These are phyloP conservation scores for Proctacanthus coquilletti DNA, from an alignment of 1,140 invertebrate species.

Conservation along the genomic window DNA sequence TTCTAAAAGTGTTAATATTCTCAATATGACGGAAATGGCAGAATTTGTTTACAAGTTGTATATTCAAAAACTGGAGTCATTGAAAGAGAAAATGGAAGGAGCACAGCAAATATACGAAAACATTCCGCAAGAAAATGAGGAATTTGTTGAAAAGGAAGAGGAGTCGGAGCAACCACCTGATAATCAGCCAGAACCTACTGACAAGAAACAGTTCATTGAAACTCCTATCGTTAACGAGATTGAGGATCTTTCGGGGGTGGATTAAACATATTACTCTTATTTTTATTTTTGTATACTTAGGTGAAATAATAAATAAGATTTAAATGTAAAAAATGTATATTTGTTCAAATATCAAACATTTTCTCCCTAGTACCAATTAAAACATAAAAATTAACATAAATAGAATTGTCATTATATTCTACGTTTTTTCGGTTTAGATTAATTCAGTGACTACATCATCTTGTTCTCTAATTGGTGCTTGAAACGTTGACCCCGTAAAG, in stretches of 20 bases:
- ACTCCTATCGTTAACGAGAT: too few relatives aligned
- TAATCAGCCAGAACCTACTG: constrained; percentile 4
- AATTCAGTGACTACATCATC: constrained; percentile 54
- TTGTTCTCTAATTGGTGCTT: constrained; percentile 48
- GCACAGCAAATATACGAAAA: constrained; percentile 9
- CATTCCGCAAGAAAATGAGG: constrained; percentile 12
- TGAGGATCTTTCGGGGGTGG: too few relatives aligned
- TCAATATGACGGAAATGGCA: constrained; percentile 87
- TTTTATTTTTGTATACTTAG: too few relatives aligned
- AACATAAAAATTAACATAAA: too few relatives aligned
- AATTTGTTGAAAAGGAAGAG: constrained; percentile 1
- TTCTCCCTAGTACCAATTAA: too few relatives aligned
- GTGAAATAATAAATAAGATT: too few relatives aligned
- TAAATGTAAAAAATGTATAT: too few relatives aligned
- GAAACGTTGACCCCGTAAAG: constrained; percentile 55
- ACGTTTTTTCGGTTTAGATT: too few relatives aligned
- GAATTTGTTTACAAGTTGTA: constrained; percentile 86
- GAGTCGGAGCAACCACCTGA: background rate
- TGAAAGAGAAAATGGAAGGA: constrained; percentile 37
- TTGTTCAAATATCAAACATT: too few relatives aligned
- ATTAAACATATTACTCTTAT: too few relatives aligned
- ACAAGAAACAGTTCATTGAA: too few relatives aligned
- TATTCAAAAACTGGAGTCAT: constrained; percentile 51
- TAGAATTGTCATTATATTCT: too few relatives aligned
- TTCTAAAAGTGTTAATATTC: constrained; percentile 37